Base-by-base conservation (phyloP, 2,888 invertebrate genomes). In the Vanessa cardui region DNA sequence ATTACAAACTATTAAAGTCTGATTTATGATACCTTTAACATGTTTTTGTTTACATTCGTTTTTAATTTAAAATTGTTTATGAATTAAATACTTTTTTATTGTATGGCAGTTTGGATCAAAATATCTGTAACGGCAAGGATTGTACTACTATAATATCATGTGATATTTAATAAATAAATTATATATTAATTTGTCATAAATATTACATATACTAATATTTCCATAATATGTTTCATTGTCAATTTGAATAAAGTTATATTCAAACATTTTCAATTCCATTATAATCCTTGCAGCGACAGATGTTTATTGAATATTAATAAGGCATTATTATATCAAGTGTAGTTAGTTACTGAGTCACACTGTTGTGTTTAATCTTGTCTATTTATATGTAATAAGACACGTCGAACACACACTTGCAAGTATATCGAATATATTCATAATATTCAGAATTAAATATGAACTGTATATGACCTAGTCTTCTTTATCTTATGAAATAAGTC, bases 61-160 rank as follows among this genome's bases (percentile, higher is more conserved):
- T 18, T n/a, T 18, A 33, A 56, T 56, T 56, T 18, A 56, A 33
- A 12, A 39, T 39, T 39, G 12, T 39, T 39, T 12, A 39, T 39
- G 39, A 39, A 39, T 39, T 39, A 39, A 39, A 39, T 9, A 39
- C 12, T 12, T 3, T n/a, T 39, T 39, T 12, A 39, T 39, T 39
- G 39, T 56, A 39, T 56, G 56, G 56, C 56, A 56, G 56, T 56
- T 56, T 54, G 20, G 16, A n/a, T 52, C 52, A 52, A 52, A 56
- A 33, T 18, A 56, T 56, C 33, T 56, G 39, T 39, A 56, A 39
- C 33, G 18, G 39, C 56, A 56, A 39, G 56, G 56, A 5, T 39
- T 31, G 26, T 16, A 20, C 52, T 21, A 6, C 2, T 5, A 20
- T 21, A 21, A 50, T 21, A 50, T 50, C 21, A 50, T 12, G 50